A percentile compares a stretch with the other conserved stretches of the same genome.
Conservation (phyloP, 92 coral and sea anemone genomes). For the Chrysogorgia sp. region DNA sequence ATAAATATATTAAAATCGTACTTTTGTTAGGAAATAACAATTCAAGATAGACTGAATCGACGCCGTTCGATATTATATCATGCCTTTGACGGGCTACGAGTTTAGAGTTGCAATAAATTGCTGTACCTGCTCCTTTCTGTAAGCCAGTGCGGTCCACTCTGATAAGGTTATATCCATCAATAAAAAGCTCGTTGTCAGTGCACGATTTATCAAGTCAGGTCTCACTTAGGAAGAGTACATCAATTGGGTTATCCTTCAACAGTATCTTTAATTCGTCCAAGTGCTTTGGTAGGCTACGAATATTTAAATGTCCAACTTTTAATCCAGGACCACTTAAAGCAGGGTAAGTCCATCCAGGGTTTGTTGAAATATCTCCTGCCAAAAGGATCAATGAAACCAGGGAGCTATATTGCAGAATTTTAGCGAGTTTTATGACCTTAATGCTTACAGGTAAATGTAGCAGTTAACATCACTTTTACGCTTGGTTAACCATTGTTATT, state of each 20-base stretch:
- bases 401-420: slow-evolving; percentile 5
- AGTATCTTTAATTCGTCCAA: slow-evolving; percentile 32
- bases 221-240: slow-evolving; percentile 49
- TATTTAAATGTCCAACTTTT: slow-evolving; percentile 33
- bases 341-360: slow-evolving; percentile 31
- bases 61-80: too few relatives aligned
- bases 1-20: too few relatives aligned
- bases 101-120: slow-evolving; percentile 52
- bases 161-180: slow-evolving; percentile 44
- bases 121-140: slow-evolving; percentile 64
- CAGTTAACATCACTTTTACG: too few relatives aligned
- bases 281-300: too few relatives aligned
- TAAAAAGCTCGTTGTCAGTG: slow-evolving; percentile 36
- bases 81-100: slow-evolving; percentile 43
- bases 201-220: slow-evolving; percentile 53
- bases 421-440: too few relatives aligned
- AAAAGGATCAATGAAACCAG: slow-evolving; percentile 26
- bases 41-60: too few relatives aligned
- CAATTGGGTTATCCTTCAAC: slow-evolving; percentile 25
- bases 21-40: too few relatives aligned
- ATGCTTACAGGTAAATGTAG: too few relatives aligned
- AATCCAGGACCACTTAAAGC: slow-evolving; percentile 14
- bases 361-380: too few relatives aligned
- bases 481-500: too few relatives aligned
- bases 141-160: slow-evolving; percentile 38